A percentile compares a stretch with the other conserved stretches of the same genome.
These are phyloP conservation scores for Enteromius radiatus DNA, from an alignment of 2,797 vertebrate genomes.

Conservation along the genomic window DNA sequence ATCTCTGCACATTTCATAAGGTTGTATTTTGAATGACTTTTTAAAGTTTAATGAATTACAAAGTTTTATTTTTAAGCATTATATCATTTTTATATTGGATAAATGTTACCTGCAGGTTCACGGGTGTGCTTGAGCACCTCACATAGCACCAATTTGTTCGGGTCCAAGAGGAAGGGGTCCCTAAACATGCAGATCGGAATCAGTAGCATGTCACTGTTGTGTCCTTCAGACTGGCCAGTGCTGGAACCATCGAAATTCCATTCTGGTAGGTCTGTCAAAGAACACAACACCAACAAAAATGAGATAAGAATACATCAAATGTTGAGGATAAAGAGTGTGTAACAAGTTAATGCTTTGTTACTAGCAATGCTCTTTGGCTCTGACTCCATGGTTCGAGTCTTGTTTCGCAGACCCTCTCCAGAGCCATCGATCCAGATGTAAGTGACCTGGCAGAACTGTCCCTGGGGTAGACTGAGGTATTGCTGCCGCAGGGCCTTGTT, in stretches of 20 bases:
- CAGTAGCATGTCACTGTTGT: conserved; percentile 89
- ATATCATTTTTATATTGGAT: neutral
- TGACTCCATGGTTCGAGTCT: conserved; percentile 81
- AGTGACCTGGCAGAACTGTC: conserved; percentile 78
- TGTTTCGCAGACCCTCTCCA: conserved; percentile 83
- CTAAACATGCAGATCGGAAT: conserved; percentile 84
- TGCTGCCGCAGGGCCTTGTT: conserved; percentile 82
- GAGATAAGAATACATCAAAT: neutral
- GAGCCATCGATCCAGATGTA: conserved; percentile 90
- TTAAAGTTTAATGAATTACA: neutral
- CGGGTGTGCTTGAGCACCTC: conserved; percentile 86
- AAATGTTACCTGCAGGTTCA: conserved; percentile 78
- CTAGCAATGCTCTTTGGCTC: conserved; percentile 81
- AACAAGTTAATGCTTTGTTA: conserved; percentile 53
- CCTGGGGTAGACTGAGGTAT: conserved; percentile 85
- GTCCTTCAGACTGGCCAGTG: conserved; percentile 79
- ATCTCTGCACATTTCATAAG: no score
- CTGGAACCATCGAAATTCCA: conserved; percentile 90
- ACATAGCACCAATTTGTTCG: conserved; percentile 91
- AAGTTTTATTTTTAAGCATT: neutral
- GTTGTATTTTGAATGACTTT: neutral
- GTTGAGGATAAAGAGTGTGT: neutral
- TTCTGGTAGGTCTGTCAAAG: conserved; percentile 81
- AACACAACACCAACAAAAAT: neutral
- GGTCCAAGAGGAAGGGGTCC: conserved; percentile 86